phyloP scores from a whole-genome alignment of 1,140 invertebrate species.

The Drosophila pseudoananassae region DNA sequence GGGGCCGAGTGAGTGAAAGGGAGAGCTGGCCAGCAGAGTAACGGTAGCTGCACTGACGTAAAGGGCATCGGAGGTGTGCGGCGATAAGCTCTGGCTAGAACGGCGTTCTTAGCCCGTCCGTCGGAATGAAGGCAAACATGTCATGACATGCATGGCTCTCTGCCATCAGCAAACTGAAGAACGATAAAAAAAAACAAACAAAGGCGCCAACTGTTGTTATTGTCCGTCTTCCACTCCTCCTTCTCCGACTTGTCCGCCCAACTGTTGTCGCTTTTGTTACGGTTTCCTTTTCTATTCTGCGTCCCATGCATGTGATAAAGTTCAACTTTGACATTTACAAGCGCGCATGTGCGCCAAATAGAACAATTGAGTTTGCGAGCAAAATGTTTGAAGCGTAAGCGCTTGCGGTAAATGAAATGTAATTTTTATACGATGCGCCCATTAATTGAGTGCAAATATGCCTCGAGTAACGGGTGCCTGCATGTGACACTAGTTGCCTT shows the following conservation, averaged over 20 bases:
- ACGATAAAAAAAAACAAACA: slow-evolving; percentile 45
- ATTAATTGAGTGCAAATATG: slow-evolving; percentile 20
- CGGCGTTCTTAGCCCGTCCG: slow-evolving; percentile 10
- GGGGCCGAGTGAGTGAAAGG: neutral
- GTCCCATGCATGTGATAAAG: slow-evolving; percentile 31
- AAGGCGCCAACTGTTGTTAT: slow-evolving; percentile 27
- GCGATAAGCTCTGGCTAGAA: slow-evolving; percentile 18
- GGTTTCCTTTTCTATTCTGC: slow-evolving; percentile 8
- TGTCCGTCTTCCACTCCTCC: neutral
- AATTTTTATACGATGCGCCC: slow-evolving; percentile 1
- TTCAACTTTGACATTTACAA: slow-evolving; percentile 72
- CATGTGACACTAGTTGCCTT: slow-evolving; percentile 21
- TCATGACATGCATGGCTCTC: slow-evolving; percentile 29
- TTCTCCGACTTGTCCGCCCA: slow-evolving; percentile 8
- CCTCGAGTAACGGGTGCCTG: neutral
- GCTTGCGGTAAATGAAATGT: slow-evolving; percentile 12
- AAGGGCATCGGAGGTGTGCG: slow-evolving; percentile 11
- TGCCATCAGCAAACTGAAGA: slow-evolving; percentile 10
- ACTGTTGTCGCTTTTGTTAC: slow-evolving; percentile 9
- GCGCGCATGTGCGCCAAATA: slow-evolving; percentile 23
- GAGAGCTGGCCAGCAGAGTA: neutral
- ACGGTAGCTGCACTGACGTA: slow-evolving; percentile 22
- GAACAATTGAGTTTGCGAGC: slow-evolving; percentile 13
- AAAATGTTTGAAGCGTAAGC: slow-evolving; percentile 1
- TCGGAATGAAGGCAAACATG: slow-evolving; percentile 43